Percentiles rank a stretch among this genome's conserved stretches.
Conservation (phyloP, 2,888 invertebrate species). For the Isotomurus palustris region DNA sequence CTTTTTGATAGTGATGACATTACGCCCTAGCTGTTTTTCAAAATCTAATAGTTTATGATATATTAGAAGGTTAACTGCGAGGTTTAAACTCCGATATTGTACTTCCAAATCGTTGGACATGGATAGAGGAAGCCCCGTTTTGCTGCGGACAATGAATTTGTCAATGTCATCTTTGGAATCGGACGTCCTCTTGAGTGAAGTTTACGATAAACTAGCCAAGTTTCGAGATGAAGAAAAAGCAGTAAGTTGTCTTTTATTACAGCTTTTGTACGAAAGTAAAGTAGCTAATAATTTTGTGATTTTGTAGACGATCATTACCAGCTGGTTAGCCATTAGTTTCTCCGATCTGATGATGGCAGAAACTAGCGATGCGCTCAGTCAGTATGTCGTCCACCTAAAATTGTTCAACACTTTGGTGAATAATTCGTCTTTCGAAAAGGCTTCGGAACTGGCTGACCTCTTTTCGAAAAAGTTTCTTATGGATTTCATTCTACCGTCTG, state of each 20-base stretch:
- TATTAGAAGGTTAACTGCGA: no score
- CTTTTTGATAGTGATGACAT: no score
- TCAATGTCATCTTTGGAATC: constrained; percentile 3
- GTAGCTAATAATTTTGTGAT: background rate
- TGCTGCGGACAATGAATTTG: background rate
- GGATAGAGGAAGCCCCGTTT: no score
- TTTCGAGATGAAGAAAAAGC: constrained; percentile 7
- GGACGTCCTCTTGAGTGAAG: constrained; percentile 5
- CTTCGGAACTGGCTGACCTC: constrained; percentile 16
- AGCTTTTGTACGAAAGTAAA: background rate
- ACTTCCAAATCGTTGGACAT: no score
- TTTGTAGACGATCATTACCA: constrained; percentile 27
- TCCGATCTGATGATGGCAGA: constrained; percentile 20
- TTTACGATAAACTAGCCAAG: background rate
- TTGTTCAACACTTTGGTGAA: constrained; percentile 22
- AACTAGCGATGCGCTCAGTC: constrained; percentile 3
- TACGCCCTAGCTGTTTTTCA: no score
- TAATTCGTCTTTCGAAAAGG: constrained; percentile 25
- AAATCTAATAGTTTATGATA: no score
- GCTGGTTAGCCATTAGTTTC: constrained; percentile 31
- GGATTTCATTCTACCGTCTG: constrained; percentile 16
- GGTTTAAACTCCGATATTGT: no score
- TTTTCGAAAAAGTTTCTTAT: constrained; percentile 23
- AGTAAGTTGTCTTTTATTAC: background rate
- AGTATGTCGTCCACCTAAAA: constrained; percentile 15